A percentile compares a stretch with the other conserved stretches of the same genome.
Evolutionary conservation across 1,140 invertebrate genomes (phyloP).

Genomic region (Lasioglossum baleicum): DNA sequence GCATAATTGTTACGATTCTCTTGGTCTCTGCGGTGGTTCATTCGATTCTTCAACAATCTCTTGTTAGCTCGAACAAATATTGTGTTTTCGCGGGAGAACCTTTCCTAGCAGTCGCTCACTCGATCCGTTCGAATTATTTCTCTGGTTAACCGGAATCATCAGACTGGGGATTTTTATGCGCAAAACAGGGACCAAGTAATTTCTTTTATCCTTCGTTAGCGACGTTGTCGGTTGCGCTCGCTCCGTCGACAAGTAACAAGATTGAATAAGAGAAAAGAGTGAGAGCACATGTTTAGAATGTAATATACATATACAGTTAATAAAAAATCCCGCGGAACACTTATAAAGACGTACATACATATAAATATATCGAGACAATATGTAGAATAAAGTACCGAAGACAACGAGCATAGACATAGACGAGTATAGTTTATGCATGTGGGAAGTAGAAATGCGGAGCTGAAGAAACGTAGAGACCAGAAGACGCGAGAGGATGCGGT

Average conservation of each 20-base stretch:
- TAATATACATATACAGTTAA: conserved; percentile 17
- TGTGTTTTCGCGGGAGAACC: too few species aligned
- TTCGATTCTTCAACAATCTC: too few species aligned
- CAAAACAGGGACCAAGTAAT: too few species aligned
- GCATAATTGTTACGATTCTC: too few species aligned
- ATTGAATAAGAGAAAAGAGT: conserved; percentile 42
- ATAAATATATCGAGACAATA: too few species aligned
- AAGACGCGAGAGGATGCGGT: conserved; percentile 29
- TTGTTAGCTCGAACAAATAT: too few species aligned
- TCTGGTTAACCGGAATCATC: too few species aligned
- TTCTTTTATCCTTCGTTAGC: too few species aligned
- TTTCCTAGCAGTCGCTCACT: too few species aligned
- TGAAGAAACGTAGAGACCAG: conserved; percentile 40
- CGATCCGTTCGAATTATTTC: too few species aligned
- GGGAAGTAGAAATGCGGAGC: conserved; percentile 45
- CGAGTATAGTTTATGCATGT: conserved; percentile 57
- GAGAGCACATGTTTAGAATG: conserved; percentile 29
- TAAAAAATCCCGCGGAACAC: conserved; percentile 45
- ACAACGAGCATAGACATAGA: conserved; percentile 54
- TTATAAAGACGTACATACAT: conserved; percentile 47
- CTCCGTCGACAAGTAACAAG: conserved; percentile 56
- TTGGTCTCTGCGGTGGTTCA: too few species aligned
- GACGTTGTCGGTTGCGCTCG: conserved; percentile 46
- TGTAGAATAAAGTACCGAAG: conserved; percentile 40
- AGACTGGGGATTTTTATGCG: too few species aligned